Conservation (phyloP, 2,113 vertebrate species). For the Mormyrus iriodes region DNA sequence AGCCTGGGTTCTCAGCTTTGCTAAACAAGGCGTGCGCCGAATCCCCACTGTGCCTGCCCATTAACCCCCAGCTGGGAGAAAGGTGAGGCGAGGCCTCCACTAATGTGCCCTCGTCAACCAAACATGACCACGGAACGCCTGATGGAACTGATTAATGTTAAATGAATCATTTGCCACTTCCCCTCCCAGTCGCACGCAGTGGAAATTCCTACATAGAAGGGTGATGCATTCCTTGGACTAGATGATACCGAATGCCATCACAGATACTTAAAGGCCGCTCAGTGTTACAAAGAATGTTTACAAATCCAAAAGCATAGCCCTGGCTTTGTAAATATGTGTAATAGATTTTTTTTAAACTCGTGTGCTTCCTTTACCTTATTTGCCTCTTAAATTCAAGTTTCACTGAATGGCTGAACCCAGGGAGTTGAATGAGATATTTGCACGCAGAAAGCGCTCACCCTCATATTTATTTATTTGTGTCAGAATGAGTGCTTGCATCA, state of each 20-base stretch:
- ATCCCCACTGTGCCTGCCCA: conserved; percentile 1
- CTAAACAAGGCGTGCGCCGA: background rate
- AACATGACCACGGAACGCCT: conserved; percentile 11
- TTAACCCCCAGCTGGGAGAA: conserved; percentile 27
- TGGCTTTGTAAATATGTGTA: background rate
- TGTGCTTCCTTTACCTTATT: background rate
- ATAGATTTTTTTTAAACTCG: background rate
- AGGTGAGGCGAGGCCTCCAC: conserved; percentile 6
- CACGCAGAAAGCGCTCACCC: background rate
- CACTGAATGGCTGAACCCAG: background rate
- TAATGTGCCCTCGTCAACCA: conserved; percentile 23
- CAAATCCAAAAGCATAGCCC: background rate
- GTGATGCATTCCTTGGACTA: background rate
- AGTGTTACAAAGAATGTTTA: background rate
- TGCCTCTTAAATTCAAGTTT: background rate
- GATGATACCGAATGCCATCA: background rate
- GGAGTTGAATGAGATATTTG: background rate
- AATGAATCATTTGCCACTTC: conserved; percentile 6
- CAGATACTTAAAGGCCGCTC: background rate
- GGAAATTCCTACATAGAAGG: background rate
- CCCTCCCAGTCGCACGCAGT: background rate
- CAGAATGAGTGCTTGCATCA: background rate
- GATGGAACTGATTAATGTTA: conserved; percentile 16
- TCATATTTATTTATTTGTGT: background rate
- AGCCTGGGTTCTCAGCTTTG: background rate